Evolutionary conservation across 1,140 invertebrate genomes (phyloP).

Genomic region (Pogonus chalceus): DNA sequence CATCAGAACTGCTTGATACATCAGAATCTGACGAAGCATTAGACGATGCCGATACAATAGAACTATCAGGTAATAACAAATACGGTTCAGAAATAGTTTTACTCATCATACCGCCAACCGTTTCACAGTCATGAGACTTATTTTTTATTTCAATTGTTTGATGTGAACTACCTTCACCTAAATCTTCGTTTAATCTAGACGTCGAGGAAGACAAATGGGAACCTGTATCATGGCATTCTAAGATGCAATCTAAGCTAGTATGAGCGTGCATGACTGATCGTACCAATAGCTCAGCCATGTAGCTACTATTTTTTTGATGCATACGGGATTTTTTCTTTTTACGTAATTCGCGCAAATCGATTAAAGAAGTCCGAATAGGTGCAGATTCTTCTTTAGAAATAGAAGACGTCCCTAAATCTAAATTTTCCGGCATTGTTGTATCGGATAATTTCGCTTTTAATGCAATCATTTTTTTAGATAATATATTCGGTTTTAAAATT

Average conservation of each 20-base stretch:
- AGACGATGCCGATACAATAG: constrained; percentile 36
- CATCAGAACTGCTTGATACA: constrained; percentile 37
- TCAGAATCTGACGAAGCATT: constrained; percentile 37
- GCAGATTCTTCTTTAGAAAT: constrained; percentile 32
- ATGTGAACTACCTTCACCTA: constrained; percentile 14
- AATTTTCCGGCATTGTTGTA: constrained; percentile 14
- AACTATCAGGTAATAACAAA: constrained; percentile 19
- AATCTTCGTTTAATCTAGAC: constrained; percentile 33
- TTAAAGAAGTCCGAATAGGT: constrained; percentile 16
- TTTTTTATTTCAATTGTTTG: background rate
- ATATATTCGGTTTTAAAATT: constrained; percentile 42
- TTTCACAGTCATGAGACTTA: background rate
- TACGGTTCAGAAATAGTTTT: constrained; percentile 34
- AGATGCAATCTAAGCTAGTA: constrained; percentile 47
- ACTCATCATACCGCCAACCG: constrained; percentile 3
- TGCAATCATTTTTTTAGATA: constrained; percentile 40
- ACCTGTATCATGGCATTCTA: constrained; percentile 41
- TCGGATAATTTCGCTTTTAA: constrained; percentile 36
- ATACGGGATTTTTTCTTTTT: constrained; percentile 39
- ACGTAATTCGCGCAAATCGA: constrained; percentile 12
- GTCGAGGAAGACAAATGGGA: background rate
- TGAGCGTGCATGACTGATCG: constrained; percentile 49
- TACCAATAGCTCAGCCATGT: constrained; percentile 52
- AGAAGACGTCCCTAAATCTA: background rate
- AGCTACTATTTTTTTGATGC: constrained; percentile 42